A percentile compares a stretch with the other conserved stretches of the same genome.
phyloP scores from a whole-genome alignment of 2,113 vertebrate genomes.

The Catagonus wagneri region DNA sequence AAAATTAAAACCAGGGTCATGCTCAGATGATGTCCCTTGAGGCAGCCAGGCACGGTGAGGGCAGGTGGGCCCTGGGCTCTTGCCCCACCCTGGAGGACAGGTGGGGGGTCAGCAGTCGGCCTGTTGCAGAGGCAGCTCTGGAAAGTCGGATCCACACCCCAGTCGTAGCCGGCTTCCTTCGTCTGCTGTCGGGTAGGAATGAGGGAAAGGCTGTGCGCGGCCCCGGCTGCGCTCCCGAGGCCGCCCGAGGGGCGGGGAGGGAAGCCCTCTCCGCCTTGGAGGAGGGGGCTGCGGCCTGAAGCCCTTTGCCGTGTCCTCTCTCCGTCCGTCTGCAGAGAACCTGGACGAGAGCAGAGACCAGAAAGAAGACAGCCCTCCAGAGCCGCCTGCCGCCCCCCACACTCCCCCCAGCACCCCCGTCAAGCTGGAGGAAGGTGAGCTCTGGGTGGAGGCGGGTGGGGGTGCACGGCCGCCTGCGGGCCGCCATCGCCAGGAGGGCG shows the following conservation, averaged over 20 bases:
- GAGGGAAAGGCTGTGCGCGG: not conserved
- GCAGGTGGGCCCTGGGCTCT: not conserved
- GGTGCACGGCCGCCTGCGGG: not conserved
- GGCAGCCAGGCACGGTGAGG: not conserved
- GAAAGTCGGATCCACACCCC: too few relatives aligned
- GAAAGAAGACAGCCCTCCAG: conserved; percentile 87
- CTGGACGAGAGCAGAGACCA: conserved; percentile 88
- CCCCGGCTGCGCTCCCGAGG: not conserved
- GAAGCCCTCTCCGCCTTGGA: accelerated
- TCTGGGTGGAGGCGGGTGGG: too few relatives aligned
- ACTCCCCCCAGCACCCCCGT: conserved; percentile 95
- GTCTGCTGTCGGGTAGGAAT: accelerated
- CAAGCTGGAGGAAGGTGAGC: conserved; percentile 96
- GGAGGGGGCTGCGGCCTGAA: not conserved
- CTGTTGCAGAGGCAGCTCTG: not conserved
- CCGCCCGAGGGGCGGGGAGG: not conserved
- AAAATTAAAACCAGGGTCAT: not conserved
- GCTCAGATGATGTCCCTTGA: accelerated
- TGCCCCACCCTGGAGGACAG: not conserved
- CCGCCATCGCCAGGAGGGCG: not conserved
- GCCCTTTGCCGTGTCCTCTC: not conserved
- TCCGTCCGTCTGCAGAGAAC: conserved; percentile 78
- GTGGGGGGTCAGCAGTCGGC: accelerated
- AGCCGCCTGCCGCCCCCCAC: conserved; percentile 81
- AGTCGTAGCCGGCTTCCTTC: not conserved